phyloP scores from a whole-genome alignment of 2,888 invertebrate species.

The Scotopteryx bipunctaria region DNA sequence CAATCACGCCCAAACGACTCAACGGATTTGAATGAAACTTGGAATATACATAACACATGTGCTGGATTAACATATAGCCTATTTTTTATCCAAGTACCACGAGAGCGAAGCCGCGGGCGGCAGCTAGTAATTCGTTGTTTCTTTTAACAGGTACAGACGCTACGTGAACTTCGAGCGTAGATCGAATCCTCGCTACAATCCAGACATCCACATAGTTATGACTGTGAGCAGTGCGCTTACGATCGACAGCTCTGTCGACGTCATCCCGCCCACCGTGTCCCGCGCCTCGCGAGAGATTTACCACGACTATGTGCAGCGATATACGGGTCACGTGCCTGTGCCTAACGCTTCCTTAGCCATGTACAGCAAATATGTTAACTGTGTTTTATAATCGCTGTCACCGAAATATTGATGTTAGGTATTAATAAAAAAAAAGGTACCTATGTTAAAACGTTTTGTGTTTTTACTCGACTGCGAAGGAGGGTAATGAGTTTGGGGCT shows the following conservation, averaged over 20 bases:
- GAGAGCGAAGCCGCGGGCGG: background rate
- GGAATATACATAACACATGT: no score
- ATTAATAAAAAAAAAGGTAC: background rate
- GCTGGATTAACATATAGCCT: no score
- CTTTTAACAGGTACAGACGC: constrained; percentile 68
- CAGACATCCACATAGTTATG: constrained; percentile 79
- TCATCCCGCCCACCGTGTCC: constrained; percentile 86
- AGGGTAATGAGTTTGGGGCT: no score
- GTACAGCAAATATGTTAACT: constrained; percentile 68
- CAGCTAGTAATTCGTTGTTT: background rate
- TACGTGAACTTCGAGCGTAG: constrained; percentile 86
- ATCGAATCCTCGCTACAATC: constrained; percentile 79
- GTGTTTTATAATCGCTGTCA: constrained; percentile 39
- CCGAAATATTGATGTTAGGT: background rate
- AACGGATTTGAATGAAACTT: no score
- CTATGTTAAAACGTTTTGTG: no score
- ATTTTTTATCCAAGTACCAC: no score
- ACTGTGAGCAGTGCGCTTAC: constrained; percentile 86
- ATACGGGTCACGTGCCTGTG: constrained; percentile 77
- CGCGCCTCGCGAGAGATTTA: constrained; percentile 86
- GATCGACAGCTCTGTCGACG: constrained; percentile 85
- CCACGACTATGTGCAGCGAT: constrained; percentile 85
- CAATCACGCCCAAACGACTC: no score
- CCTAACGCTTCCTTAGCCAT: constrained; percentile 49
- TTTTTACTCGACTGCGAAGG: no score